Conservation (phyloP, 1,140 invertebrate species). For the Subanguina moxae region DNA sequence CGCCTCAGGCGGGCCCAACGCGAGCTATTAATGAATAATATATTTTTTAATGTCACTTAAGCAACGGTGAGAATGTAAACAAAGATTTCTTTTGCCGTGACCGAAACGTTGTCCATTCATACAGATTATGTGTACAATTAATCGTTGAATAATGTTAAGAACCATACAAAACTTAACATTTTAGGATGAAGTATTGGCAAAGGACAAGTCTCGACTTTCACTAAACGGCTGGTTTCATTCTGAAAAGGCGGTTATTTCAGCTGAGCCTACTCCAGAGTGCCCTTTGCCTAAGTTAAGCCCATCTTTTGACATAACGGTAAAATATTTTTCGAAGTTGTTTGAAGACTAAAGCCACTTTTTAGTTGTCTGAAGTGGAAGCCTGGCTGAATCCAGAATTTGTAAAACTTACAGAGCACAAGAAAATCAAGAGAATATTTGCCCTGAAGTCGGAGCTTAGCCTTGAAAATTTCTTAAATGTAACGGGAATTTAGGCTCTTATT, state of each 20-base stretch:
- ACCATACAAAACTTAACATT: not conserved
- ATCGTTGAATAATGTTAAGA: no score
- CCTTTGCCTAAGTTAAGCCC: conserved; percentile 13
- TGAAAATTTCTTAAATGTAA: conserved; percentile 33
- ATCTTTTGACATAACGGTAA: conserved; percentile 26
- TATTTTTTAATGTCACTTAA: no score
- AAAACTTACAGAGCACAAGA: conserved; percentile 18
- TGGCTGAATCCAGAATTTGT: conserved; percentile 39
- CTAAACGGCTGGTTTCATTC: conserved; percentile 53
- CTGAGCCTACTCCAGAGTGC: conserved; percentile 26
- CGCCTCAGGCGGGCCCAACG: no score
- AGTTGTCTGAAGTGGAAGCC: conserved; percentile 37
- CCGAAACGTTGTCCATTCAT: no score
- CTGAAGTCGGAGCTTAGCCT: conserved; percentile 35
- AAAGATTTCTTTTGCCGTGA: no score
- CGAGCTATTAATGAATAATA: no score
- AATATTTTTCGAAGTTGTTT: not conserved
- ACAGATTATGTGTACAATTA: no score
- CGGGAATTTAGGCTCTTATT: not conserved
- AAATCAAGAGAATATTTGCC: conserved; percentile 40
- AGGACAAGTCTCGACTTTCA: conserved; percentile 38
- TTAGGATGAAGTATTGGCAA: conserved; percentile 29
- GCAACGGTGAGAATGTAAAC: no score
- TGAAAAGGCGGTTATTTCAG: conserved; percentile 17
- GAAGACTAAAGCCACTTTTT: conserved; percentile 20